Base-by-base conservation (phyloP, 2,797 vertebrate species). In the Cynodonichthys magdalenae region DNA sequence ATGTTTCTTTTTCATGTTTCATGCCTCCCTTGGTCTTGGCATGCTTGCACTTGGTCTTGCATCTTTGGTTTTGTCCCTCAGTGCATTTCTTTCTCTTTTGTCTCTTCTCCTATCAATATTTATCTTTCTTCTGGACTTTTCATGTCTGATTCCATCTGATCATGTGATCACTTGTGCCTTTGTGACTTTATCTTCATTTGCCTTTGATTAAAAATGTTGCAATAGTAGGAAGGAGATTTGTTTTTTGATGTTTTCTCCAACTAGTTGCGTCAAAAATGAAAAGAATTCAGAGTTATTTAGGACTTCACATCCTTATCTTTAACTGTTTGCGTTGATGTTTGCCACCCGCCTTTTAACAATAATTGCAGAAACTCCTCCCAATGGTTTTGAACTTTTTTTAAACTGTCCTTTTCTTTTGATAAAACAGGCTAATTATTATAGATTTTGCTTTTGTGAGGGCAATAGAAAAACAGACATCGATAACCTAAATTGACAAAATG, bases 11-110 rank as follows among this genome's bases (percentile, higher is more conserved):
- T 52, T 58, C 5, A 18, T 20, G 48, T 62, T 73, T 71, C 20
- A 50, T 77, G 63, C 63, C 34, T 61, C 19, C 58, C 80, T 75
- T 89, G 68, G 86, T 79, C 71, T 67, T 15, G 55, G 11, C 68
- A 63, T 74, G 81, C 18, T 63, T 49, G 59, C 7, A 18, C 65
- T 83, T 50, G 57, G 42, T 59, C 44, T 62, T 48, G 20, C 14
- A 3, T 69, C 55, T 58, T 51, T 42, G 20, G 74, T 75, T 74
- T 77, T 61, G 63, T 53, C 58, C 28, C 53, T 24, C 36, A 39
- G 36, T 31, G 20, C 34, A 18, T 57, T 1, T 51, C 24, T 24
- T 31, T 61, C 24, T 47, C 61, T 48, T 61, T 14, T 3, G 20
- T 0, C 11, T 50, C 49, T 46, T 7, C 34, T 57, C 27, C 5